Evolutionary conservation across 2,888 invertebrate species (phyloP), one percentile per base, ranked within the genome.

Genomic region (Xestia rhomboidea): DNA sequence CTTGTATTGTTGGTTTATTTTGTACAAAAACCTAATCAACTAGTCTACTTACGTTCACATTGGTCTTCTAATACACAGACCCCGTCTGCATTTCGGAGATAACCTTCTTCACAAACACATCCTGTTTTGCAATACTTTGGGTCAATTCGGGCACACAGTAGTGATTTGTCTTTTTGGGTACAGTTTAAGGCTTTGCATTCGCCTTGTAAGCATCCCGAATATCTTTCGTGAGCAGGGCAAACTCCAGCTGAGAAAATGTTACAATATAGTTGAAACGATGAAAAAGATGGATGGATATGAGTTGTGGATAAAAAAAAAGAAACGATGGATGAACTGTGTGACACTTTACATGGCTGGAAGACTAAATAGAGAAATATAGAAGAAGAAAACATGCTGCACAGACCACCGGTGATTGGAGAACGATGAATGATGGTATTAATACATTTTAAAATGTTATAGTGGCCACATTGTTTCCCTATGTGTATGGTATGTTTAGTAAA

Each of bases 121-220:
- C 77, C 86, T 24, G 73, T 34, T 63, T 63, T 2, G 34, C 85
- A 85, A 27, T 2, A 74, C 10, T 18, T 0, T 24, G 82, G 82
- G 30, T 66, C 62, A 1, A 88, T 5, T 13, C 66, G 46, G 46
- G 76, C 49, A 30, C 90, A 90, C 2, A 78, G 27, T 51, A 89
- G 68, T 18, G 85, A n/a, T 46, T 81, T 13, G 30, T 71, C 84
- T 68, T 75, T 79, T 54, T 90, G 85, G 10, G 79, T 69, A 67
- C 91, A 91, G 60, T 86, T 80, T n/a, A 85, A 75, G 34, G 88
- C 81, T 79, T 87, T 79, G 54, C 91, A 90, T 71, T 83, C 74
- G 8, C 69, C 83, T 83, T 89, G 85, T 27, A 75, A 80, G 69
- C 91, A 91, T 46, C 15, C 54, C 0, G 87, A 88, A 76, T 84